A percentile compares a stretch with the other conserved stretches of the same genome.
Evolutionary conservation across 2,113 vertebrate species (phyloP).

Genomic region (Xiphorhynchus elegans): DNA sequence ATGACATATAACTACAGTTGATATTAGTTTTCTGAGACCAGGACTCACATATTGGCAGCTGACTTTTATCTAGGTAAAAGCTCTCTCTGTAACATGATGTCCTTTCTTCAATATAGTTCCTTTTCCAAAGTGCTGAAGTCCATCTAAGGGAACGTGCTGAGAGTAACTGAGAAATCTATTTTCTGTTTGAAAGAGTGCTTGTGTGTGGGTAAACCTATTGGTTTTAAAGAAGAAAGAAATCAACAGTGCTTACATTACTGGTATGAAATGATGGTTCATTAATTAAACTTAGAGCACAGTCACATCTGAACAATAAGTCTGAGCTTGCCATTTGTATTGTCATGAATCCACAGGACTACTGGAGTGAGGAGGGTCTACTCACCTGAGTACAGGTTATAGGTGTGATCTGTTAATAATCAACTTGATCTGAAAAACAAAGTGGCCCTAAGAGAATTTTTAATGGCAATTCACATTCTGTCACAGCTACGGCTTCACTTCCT

Average conservation of each 20-base stretch:
- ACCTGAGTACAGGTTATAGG: neutral
- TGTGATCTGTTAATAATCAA: neutral
- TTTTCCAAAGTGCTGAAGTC: neutral
- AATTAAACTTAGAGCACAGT: neutral
- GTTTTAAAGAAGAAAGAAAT: neutral
- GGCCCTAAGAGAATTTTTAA: neutral
- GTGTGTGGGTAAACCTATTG: neutral
- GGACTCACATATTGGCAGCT: constrained; percentile 16
- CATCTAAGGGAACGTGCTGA: neutral
- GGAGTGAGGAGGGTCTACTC: neutral
- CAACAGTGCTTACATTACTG: rapidly evolving
- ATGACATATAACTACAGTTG: constrained; percentile 69
- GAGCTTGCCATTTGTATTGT: neutral
- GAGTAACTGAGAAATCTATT: neutral
- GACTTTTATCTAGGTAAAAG: constrained; percentile 33
- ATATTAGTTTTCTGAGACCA: constrained; percentile 71
- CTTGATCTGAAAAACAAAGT: neutral
- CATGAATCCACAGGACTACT: neutral
- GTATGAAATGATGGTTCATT: neutral
- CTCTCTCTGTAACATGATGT: neutral
- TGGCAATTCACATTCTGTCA: neutral
- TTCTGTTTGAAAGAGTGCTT: neutral
- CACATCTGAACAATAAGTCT: neutral
- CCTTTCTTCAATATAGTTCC: neutral
- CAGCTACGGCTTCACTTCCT: neutral